A percentile compares a stretch with the other conserved stretches of the same genome.
Evolutionary conservation across 1,140 invertebrate species (phyloP).

Genomic region (Lordiphosa mommai): DNA sequence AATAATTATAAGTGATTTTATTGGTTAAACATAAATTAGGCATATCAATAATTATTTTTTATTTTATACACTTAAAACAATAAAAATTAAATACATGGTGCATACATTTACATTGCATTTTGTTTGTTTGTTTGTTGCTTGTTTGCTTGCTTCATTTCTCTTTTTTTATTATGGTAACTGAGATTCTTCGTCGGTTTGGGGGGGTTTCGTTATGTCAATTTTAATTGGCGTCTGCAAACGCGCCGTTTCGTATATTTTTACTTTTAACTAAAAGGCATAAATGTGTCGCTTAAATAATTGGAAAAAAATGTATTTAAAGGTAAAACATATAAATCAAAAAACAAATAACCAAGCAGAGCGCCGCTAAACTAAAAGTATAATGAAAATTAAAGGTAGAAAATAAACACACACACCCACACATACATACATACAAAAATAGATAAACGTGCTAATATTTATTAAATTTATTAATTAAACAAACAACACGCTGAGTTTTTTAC

Average conservation of each 20-base stretch:
- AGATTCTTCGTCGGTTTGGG: constrained; percentile 25
- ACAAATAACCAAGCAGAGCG: constrained; percentile 61
- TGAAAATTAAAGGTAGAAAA: background rate
- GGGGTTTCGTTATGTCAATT: constrained; percentile 43
- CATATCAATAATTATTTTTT: constrained; percentile 29
- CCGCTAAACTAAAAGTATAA: constrained; percentile 31
- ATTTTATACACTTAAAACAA: constrained; percentile 41
- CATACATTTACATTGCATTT: constrained; percentile 55
- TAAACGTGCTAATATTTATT: constrained; percentile 27
- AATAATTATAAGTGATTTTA: constrained; percentile 39
- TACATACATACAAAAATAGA: background rate
- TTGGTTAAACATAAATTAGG: constrained; percentile 16
- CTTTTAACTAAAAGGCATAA: constrained; percentile 69
- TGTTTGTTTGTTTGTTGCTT: background rate
- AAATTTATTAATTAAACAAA: constrained; percentile 37
- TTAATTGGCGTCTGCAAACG: constrained; percentile 56
- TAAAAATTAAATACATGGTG: constrained; percentile 52
- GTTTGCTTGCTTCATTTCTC: background rate
- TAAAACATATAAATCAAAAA: constrained; percentile 55
- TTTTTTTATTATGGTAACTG: constrained; percentile 4
- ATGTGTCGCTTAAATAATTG: constrained; percentile 25
- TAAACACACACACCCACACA: background rate
- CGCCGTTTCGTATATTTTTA: constrained; percentile 69
- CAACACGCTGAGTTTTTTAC: background rate
- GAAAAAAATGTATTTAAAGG: constrained; percentile 24